These are phyloP conservation scores for Lordiphosa collinella DNA, from an alignment of 1,140 invertebrate species.

Conservation along the genomic window DNA sequence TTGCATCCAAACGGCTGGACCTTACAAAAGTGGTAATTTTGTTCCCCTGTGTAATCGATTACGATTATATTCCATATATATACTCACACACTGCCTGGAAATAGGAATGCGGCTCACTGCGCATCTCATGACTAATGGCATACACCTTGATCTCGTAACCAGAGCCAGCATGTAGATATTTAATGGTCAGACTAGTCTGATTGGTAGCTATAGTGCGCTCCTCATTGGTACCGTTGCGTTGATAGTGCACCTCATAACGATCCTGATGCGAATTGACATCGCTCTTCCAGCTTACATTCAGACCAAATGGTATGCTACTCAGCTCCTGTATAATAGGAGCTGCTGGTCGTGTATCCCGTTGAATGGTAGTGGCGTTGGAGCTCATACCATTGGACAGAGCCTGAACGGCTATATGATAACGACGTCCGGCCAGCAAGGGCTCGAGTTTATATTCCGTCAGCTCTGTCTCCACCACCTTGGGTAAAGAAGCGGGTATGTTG, in stretches of 20 bases:
- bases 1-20: too few species aligned
- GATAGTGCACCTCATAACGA: constrained; percentile 91
- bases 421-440: constrained; percentile 90
- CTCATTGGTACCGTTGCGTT: constrained; percentile 89
- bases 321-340: constrained; percentile 93
- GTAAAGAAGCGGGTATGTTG: constrained; percentile 70
- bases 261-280: constrained; percentile 95
- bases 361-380: constrained; percentile 86
- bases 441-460: constrained; percentile 85
- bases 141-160: constrained; percentile 94
- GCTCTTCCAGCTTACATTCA: constrained; percentile 95
- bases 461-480: constrained; percentile 83
- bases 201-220: constrained; percentile 83
- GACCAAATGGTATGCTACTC: constrained; percentile 85
- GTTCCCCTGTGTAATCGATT: too few species aligned
- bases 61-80: constrained; percentile 4
- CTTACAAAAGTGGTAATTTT: too few species aligned
- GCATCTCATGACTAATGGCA: constrained; percentile 90
- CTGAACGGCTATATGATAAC: constrained; percentile 91
- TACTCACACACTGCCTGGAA: constrained; percentile 93
- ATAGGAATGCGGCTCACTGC: constrained; percentile 91
- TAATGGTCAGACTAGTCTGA: constrained; percentile 86
- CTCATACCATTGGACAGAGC: constrained; percentile 91
- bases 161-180: constrained; percentile 90
- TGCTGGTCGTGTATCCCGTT: constrained; percentile 89